phyloP scores from a whole-genome alignment of 1,140 invertebrate genomes.

The Drosophila ohnishii region DNA sequence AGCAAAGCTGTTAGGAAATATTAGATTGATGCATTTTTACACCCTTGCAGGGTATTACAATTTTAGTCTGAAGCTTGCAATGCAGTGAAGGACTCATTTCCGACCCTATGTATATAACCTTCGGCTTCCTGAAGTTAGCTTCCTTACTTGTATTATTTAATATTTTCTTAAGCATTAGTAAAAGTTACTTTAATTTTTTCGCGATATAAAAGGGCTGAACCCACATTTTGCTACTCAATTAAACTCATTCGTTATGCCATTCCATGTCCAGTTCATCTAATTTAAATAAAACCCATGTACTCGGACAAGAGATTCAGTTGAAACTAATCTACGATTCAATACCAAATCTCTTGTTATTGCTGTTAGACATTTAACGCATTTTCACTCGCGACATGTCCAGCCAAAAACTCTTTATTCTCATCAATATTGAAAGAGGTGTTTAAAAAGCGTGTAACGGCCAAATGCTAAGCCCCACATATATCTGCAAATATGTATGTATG shows the following conservation, averaged over 20 bases:
- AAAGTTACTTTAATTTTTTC: not conserved
- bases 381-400: conserved; percentile 3
- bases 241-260: not conserved
- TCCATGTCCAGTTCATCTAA: conserved; percentile 2
- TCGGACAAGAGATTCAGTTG: conserved; percentile 13
- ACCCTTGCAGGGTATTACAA: too few relatives aligned
- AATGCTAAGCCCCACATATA: conserved; percentile 42
- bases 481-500: not conserved
- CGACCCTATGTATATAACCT: too few relatives aligned
- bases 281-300: conserved; percentile 18
- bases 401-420: conserved; percentile 57
- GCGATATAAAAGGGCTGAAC: not conserved
- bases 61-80: too few relatives aligned
- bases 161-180: not conserved
- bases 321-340: conserved; percentile 27
- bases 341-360: conserved; percentile 34
- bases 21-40: not conserved
- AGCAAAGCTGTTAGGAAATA: not conserved
- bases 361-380: conserved; percentile 54
- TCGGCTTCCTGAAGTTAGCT: too few relatives aligned
- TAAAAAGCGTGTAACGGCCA: conserved; percentile 75
- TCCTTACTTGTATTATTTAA: not conserved
- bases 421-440: conserved; percentile 71
- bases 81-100: too few relatives aligned
- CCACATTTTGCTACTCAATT: not conserved